phyloP scores from a whole-genome alignment of 2,113 vertebrate genomes.

The Nerophis lumbriciformis region DNA sequence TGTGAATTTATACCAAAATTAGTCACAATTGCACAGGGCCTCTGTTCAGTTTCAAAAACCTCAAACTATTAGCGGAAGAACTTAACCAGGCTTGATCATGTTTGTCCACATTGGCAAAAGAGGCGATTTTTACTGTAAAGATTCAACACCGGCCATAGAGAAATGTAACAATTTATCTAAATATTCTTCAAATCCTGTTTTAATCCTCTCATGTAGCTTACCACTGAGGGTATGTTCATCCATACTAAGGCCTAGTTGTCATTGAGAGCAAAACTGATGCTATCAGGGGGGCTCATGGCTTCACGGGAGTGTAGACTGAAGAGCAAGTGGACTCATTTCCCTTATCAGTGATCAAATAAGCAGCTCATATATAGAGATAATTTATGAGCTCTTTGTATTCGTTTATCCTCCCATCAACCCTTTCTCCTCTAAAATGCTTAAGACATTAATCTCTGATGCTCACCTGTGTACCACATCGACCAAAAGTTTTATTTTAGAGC shows the following conservation, averaged over 20 bases:
- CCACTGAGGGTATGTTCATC: slow-evolving; percentile 43
- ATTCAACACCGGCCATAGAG: slow-evolving; percentile 5
- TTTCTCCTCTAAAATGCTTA: slow-evolving; percentile 58
- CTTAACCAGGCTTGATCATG: slow-evolving; percentile 26
- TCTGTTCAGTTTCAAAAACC: slow-evolving; percentile 30
- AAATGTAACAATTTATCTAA: slow-evolving; percentile 24
- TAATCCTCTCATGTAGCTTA: slow-evolving; percentile 47
- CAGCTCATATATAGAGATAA: slow-evolving; percentile 64
- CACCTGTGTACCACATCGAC: slow-evolving; percentile 36
- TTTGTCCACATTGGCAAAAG: slow-evolving; percentile 32
- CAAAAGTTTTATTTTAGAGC: slow-evolving; percentile 35
- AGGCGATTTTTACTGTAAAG: slow-evolving; percentile 8
- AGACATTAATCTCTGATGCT: slow-evolving; percentile 59
- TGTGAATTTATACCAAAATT: slow-evolving; percentile 68
- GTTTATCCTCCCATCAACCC: slow-evolving; percentile 61
- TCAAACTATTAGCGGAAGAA: slow-evolving; percentile 32
- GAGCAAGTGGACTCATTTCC: slow-evolving; percentile 58
- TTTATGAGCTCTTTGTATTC: slow-evolving; percentile 61
- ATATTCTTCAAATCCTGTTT: slow-evolving; percentile 42
- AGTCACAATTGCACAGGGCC: slow-evolving; percentile 64
- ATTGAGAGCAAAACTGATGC: slow-evolving; percentile 59
- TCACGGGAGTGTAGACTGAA: slow-evolving; percentile 37
- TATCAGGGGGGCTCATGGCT: slow-evolving; percentile 49
- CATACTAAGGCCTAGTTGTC: slow-evolving; percentile 52
- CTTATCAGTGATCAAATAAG: slow-evolving; percentile 71